Conservation (phyloP, 2,797 vertebrate species). For the Acipenser ruthenus region DNA sequence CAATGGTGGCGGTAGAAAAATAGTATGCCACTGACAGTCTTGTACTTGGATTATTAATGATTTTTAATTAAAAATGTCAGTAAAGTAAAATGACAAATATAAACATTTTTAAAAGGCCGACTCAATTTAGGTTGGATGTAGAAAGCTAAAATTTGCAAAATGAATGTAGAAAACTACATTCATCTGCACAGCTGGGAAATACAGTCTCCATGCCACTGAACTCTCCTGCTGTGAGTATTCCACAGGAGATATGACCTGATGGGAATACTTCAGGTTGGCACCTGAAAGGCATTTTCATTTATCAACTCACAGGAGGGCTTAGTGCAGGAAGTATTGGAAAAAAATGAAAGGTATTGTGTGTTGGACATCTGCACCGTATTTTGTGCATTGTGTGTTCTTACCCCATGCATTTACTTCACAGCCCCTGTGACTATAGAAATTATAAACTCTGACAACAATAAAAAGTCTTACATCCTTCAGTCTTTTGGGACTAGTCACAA, state of each 20-base stretch:
- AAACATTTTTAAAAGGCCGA: constrained; percentile 2
- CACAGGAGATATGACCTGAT: neutral
- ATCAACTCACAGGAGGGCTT: neutral
- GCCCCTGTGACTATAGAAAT: too few species aligned
- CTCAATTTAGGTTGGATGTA: neutral
- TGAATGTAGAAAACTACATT: too few species aligned
- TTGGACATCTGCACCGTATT: too few species aligned
- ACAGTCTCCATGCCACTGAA: neutral
- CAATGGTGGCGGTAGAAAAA: constrained; percentile 15
- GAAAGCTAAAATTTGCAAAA: too few species aligned
- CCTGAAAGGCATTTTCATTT: neutral
- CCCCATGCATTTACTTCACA: too few species aligned
- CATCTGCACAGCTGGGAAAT: too few species aligned
- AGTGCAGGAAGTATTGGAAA: neutral
- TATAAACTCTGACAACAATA: too few species aligned
- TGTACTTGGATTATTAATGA: constrained; percentile 21
- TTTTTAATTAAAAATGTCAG: constrained; percentile 17
- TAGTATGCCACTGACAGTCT: constrained; percentile 20
- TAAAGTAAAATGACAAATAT: constrained; percentile 20
- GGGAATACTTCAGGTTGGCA: neutral
- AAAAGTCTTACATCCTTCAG: too few species aligned
- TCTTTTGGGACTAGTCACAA: too few species aligned
- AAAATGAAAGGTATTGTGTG: too few species aligned
- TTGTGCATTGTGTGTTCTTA: too few species aligned
- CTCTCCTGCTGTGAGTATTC: neutral